These are phyloP conservation scores for Artibeus lituratus DNA, from an alignment of 2,797 vertebrate genomes.

Conservation along the genomic window DNA sequence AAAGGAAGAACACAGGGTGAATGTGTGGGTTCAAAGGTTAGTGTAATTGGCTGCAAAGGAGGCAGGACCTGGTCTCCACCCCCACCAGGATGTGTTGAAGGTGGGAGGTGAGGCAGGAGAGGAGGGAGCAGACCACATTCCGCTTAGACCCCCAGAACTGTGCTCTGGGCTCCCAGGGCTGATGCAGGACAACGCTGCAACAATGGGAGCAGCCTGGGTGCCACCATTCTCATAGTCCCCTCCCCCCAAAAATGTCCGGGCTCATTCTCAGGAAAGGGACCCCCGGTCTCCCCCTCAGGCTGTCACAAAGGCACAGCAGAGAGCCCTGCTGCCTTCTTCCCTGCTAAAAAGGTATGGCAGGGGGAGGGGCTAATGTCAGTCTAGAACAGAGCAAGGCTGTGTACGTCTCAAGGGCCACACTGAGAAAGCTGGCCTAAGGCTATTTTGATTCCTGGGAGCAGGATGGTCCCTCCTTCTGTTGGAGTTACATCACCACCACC, in stretches of 20 bases:
- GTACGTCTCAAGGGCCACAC: neutral
- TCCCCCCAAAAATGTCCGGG: neutral
- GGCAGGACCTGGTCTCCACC: neutral
- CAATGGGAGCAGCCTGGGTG: neutral
- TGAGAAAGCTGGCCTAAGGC: neutral
- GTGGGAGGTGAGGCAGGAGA: rapidly evolving
- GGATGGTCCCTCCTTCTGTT: neutral
- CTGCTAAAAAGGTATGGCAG: neutral
- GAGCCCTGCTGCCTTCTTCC: neutral
- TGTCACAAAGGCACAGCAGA: neutral
- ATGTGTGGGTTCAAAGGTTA: rapidly evolving
- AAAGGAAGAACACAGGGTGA: neutral
- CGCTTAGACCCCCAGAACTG: neutral
- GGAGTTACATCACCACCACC: neutral
- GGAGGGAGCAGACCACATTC: neutral
- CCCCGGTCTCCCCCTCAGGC: neutral
- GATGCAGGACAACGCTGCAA: neutral
- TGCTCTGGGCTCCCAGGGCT: neutral
- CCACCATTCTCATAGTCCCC: rapidly evolving
- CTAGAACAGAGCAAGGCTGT: neutral
- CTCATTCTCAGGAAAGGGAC: neutral
- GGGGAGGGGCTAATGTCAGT: neutral
- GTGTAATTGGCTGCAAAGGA: neutral
- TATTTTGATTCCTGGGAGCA: neutral
- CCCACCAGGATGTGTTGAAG: neutral